Evolutionary conservation across 2,888 invertebrate genomes (phyloP).

Genomic region (Glaucopsyche alexis): DNA sequence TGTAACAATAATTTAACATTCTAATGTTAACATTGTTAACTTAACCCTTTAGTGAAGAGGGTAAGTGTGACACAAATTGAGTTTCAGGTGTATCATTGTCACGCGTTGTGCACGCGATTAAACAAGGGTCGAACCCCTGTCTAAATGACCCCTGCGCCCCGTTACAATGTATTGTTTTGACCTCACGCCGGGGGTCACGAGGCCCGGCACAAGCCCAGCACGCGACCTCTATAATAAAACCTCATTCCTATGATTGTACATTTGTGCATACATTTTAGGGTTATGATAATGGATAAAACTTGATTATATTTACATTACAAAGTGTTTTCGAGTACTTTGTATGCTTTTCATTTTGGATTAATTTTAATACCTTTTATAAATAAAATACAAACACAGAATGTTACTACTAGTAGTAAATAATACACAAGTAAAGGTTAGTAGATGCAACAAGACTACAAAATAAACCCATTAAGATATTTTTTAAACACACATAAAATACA

Average conservation of each 20-base stretch:
- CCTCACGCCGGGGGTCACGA: conserved; percentile 43
- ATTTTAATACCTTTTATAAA: background rate
- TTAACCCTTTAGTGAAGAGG: background rate
- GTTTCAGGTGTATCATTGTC: conserved; percentile 32
- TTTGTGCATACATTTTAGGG: background rate
- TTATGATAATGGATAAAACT: background rate
- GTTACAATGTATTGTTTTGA: conserved; percentile 67
- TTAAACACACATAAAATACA: too few relatives aligned
- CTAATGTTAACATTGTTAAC: background rate
- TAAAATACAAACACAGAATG: background rate
- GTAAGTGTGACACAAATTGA: conserved; percentile 1
- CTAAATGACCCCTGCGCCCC: conserved; percentile 65
- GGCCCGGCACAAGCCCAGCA: conserved; percentile 46
- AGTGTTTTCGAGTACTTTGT: background rate
- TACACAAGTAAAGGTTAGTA: background rate
- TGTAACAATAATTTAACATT: background rate
- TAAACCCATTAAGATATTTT: background rate
- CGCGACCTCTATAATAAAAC: conserved; percentile 51
- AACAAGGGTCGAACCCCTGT: conserved; percentile 52
- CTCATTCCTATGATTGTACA: background rate
- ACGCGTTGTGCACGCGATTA: conserved; percentile 31
- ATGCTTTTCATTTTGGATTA: background rate
- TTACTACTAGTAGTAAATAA: background rate
- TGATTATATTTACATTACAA: background rate
- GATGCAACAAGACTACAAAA: background rate